Evolutionary conservation across 2,888 invertebrate genomes (phyloP).

Genomic region (Lumbricus terrestris): DNA sequence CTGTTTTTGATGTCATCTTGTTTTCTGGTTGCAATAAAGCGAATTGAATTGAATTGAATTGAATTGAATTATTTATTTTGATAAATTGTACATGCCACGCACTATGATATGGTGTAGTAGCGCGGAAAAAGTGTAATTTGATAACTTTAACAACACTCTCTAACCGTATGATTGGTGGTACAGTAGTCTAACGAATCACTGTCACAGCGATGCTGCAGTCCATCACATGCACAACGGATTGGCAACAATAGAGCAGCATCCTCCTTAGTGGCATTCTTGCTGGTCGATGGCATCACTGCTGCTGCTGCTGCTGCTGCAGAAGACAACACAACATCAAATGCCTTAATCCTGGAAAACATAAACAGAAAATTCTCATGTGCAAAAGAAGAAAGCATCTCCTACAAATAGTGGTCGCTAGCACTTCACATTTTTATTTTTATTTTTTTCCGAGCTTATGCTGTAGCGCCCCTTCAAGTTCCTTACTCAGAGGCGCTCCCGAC

Average conservation of each 20-base stretch:
- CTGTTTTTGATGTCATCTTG: too few species aligned
- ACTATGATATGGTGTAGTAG: too few species aligned
- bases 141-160: not conserved
- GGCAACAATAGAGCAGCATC: not conserved
- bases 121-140: too few species aligned
- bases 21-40: too few species aligned
- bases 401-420: too few species aligned
- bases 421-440: too few species aligned
- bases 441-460: too few species aligned
- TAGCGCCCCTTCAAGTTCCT: too few species aligned
- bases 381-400: not conserved
- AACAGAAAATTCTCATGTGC: not conserved
- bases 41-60: too few species aligned
- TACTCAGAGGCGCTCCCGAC: too few species aligned
- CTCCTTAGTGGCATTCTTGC: not conserved
- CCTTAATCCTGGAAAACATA: not conserved
- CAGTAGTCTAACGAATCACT: slow-evolving; percentile 18
- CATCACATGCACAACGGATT: slow-evolving; percentile 20
- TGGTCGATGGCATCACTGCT: not conserved
- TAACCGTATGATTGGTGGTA: slow-evolving; percentile 12
- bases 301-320: not conserved
- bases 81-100: too few species aligned
- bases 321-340: not conserved
- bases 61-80: too few species aligned
- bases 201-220: slow-evolving; percentile 22